Base-by-base conservation (phyloP, 2,888 invertebrate genomes). In the Resseliella maxima region DNA sequence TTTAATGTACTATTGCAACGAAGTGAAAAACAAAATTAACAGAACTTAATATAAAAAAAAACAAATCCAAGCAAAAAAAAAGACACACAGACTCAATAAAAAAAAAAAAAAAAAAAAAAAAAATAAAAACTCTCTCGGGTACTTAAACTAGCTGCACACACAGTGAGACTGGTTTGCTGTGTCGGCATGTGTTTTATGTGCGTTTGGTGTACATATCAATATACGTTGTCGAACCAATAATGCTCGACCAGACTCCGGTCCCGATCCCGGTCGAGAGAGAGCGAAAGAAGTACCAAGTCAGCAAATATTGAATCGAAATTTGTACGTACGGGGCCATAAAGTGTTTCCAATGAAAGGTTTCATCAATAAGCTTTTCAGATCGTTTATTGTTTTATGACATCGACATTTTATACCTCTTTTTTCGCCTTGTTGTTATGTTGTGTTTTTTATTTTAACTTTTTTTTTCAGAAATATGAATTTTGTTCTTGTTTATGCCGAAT, bases 311-410 rank as follows among this genome's bases (percentile, higher is more conserved):
- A 83, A 83, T 81, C 36, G 35, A 81, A 81, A 81, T 81, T 81
- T 81, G 35, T 81, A 81, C 36, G 36, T 81, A 36, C 31, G 24
- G 12, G 24, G 83, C 83, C 24, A 83, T 83, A 83, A 83, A 83
- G 83, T 83, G 83, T 83, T 83, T 83, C 83, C 83, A 83, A 83
- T 83, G 83, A 83, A 83, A 83, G 83, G 83, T 83, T 83, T 83
- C 83, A 83, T 83, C 83, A 38, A 83, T 83, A 83, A 83, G 38
- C 83, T 83, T n/a, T 83, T 83, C 38, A 83, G 72, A 31, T 72
- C 15, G 72, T 72, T 83, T 83, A 83, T 83, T 83, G 38, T 83
- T 83, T 38, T 83, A 83, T 83, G 38, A 38, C 83, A 24, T 83
- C 83, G 38, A 83, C 38, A 36, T 24, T n/a, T 83, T 83, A 21